Base-by-base conservation (phyloP, 2,888 invertebrate species). In the Diplolepis rosae region DNA sequence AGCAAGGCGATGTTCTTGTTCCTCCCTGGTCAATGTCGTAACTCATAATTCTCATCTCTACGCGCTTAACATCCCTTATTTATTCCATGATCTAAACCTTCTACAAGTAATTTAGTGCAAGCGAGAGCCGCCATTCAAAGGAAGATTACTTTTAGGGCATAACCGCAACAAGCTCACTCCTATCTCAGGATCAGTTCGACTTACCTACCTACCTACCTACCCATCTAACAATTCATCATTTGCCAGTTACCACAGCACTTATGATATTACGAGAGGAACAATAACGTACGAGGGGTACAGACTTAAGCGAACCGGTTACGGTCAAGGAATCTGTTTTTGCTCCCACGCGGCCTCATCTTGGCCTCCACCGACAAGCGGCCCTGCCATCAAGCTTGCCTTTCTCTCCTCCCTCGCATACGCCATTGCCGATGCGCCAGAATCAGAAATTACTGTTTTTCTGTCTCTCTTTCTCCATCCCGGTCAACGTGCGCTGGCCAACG, bases 291-390 rank as follows among this genome's bases (percentile, higher is more conserved):
- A 66, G 72, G 70, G 52, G 68, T 67, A 69, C 69, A 39, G 68
- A 72, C 70, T 68, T 74, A 74, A 71, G 69, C 71, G 78, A 80
- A 77, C 78, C 80, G 80, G 78, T 78, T 79, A 77, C 72, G 79
- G 77, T 65, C 78, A 71, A 77, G 80, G 82, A 83, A 83, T 83
- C 82, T 79, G 83, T 83, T 83, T 82, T 80, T 81, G 81, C 83
- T 84, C 84, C 84, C 83, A 83, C 84, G 83, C 84, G 82, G 51
- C 65, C 76, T 32, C 78, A 30, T 11, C 32, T 32, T 5, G 45
- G 56, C 69, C 61, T 52, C 72, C 75, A 65, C 39, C 74, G 52
- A 35, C 68, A 28, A 51, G 61, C 54, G 54, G 65, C 28, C 71
- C 54, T 28, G 52, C 48, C 39, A 68, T 15, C 45, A 65, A 22